Percentiles rank a stretch among this genome's conserved stretches.
phyloP scores from a whole-genome alignment of 2,113 vertebrate genomes.

The Tupaia chinensis region DNA sequence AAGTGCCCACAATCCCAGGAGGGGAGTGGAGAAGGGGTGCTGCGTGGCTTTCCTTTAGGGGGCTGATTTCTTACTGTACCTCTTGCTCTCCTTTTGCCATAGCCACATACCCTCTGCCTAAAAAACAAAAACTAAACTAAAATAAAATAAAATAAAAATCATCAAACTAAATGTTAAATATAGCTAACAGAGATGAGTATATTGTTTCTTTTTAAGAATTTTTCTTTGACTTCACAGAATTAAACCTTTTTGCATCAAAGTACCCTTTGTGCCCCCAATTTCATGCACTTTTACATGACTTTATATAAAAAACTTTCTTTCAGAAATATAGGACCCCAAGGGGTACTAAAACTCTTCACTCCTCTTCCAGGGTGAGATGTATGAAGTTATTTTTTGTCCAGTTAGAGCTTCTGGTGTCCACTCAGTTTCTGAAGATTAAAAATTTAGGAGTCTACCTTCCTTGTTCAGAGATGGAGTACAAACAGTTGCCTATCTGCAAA shows the following conservation, averaged over 20 bases:
- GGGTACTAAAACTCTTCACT: not conserved
- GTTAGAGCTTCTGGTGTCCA: not conserved
- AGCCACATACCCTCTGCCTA: too few species aligned
- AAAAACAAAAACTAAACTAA: too few species aligned
- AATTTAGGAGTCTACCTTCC: not conserved
- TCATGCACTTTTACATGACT: not conserved
- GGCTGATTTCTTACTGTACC: too few species aligned
- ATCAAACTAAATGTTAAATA: not conserved
- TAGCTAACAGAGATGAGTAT: not conserved
- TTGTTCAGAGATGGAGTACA: not conserved
- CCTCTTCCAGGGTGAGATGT: not conserved
- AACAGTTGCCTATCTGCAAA: not conserved
- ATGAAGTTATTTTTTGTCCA: not conserved
- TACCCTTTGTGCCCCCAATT: not conserved
- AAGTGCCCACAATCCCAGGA: too few species aligned
- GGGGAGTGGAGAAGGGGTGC: too few species aligned
- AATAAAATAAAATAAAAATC: too few species aligned
- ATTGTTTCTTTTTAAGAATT: not conserved
- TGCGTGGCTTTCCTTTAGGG: too few species aligned
- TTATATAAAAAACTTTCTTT: not conserved
- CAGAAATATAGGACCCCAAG: not conserved
- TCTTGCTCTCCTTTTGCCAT: too few species aligned
- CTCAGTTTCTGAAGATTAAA: not conserved
- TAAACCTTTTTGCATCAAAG: not conserved
- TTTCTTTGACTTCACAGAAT: not conserved